A percentile compares a stretch with the other conserved stretches of the same genome.
These are phyloP conservation scores for Eleutherodactylus coqui DNA, from an alignment of 2,797 vertebrate genomes.

Conservation along the genomic window DNA sequence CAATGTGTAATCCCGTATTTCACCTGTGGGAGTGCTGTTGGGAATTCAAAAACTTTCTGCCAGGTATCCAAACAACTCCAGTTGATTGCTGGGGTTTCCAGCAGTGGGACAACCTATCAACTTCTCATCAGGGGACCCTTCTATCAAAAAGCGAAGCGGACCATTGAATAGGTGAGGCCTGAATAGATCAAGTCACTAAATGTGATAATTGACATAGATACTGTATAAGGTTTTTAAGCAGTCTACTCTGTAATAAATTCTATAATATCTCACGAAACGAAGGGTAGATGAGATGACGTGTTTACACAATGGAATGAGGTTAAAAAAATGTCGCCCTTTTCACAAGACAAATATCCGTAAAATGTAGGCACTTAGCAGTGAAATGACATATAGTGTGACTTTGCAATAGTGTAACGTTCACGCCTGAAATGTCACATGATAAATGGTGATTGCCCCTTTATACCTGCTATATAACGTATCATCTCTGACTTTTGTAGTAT, in stretches of 20 bases:
- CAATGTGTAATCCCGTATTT: background rate
- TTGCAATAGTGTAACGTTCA: background rate
- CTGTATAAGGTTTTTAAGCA: background rate
- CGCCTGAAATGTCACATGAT: background rate
- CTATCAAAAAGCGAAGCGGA: background rate
- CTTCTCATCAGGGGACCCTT: background rate
- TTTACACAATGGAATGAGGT: background rate
- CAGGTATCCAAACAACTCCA: background rate
- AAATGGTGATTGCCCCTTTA: slow-evolving; percentile 9
- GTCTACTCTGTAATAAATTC: background rate
- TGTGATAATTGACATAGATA: background rate
- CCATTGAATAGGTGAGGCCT: background rate
- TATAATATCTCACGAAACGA: background rate
- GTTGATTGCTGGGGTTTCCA: background rate
- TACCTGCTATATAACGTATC: background rate
- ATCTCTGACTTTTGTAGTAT: slow-evolving; percentile 1
- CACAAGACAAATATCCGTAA: slow-evolving; percentile 35
- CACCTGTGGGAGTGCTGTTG: background rate
- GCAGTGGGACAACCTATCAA: background rate
- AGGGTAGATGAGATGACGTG: background rate
- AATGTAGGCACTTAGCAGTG: slow-evolving; percentile 62
- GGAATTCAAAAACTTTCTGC: background rate
- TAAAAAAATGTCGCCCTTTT: background rate
- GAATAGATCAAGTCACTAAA: background rate
- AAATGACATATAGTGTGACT: slow-evolving; percentile 32